phyloP scores from a whole-genome alignment of 2,797 vertebrate species.

The Chromis chromis region DNA sequence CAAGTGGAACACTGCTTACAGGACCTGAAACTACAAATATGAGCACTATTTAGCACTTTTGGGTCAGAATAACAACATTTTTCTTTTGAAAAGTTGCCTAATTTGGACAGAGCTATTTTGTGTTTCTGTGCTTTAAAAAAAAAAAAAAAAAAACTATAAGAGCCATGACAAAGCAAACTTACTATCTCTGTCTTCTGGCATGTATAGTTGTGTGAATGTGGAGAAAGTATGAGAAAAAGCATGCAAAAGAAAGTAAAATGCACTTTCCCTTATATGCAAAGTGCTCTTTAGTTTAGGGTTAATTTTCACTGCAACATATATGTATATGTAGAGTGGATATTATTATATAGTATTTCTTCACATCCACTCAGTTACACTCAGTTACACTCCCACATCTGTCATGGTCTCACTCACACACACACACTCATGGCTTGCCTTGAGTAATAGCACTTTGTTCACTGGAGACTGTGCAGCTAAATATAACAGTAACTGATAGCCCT shows the following conservation, averaged over 20 bases:
- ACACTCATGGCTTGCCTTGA: slow-evolving; percentile 28
- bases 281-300: not conserved
- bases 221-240: not conserved
- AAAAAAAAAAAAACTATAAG: too few species aligned
- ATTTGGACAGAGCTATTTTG: too few species aligned
- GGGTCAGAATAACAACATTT: not conserved
- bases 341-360: not conserved
- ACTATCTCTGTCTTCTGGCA: not conserved
- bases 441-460: slow-evolving; percentile 61
- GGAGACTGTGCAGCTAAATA: slow-evolving; percentile 67
- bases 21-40: not conserved
- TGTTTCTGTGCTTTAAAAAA: not conserved
- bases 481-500: slow-evolving; percentile 64
- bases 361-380: not conserved
- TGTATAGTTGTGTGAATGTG: not conserved
- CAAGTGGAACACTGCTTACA: not conserved
- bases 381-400: slow-evolving; percentile 27
- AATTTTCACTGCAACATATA: not conserved
- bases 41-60: not conserved
- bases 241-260: not conserved
- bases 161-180: not conserved
- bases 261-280: not conserved
- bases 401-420: slow-evolving; percentile 18
- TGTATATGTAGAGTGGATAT: not conserved
- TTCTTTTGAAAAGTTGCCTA: not conserved